phyloP scores from a whole-genome alignment of 2,888 invertebrate genomes.

The Sepioteuthis lessoniana region DNA sequence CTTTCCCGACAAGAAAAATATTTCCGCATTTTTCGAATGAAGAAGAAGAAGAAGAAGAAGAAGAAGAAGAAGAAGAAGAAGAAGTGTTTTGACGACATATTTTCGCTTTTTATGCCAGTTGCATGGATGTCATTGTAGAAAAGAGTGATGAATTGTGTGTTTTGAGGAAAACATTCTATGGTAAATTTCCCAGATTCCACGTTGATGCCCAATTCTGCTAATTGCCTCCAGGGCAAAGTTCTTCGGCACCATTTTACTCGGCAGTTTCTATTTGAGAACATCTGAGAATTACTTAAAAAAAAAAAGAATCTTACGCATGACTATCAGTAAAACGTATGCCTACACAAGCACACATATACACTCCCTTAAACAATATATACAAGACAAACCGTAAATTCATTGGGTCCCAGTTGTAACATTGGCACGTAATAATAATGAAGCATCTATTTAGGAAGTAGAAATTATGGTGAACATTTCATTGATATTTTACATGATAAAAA shows the following conservation, averaged over 20 bases:
- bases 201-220: neutral
- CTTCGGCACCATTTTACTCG: neutral
- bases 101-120: neutral
- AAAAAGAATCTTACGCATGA: neutral
- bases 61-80: neutral
- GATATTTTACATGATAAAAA: no score
- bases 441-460: no score
- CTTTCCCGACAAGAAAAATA: neutral
- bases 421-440: no score
- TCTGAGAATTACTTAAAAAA: neutral
- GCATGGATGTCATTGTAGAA: neutral
- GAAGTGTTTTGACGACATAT: neutral
- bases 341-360: neutral
- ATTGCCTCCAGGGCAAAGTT: constrained; percentile 14
- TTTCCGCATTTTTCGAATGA: neutral
- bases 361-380: neutral
- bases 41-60: neutral
- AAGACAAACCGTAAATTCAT: no score
- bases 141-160: neutral
- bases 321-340: neutral
- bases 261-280: neutral
- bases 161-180: neutral
- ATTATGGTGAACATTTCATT: no score
- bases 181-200: neutral
- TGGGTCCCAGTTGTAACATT: no score